Conservation (phyloP, 30 jellyfish, hydroid and myxozoan species). For the Aurelia coerulea region DNA sequence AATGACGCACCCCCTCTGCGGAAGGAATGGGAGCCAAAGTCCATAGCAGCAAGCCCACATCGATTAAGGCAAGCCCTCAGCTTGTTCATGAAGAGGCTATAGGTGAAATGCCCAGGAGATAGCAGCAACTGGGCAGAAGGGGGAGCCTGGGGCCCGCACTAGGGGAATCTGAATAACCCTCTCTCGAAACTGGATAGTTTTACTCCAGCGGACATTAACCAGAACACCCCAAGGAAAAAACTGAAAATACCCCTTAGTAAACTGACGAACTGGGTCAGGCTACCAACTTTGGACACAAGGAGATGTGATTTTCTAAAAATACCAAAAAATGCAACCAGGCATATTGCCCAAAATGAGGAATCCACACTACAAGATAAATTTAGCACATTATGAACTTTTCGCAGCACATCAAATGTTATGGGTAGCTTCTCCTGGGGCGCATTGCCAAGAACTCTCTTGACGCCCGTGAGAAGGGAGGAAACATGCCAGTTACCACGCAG, state of each 20-base stretch:
- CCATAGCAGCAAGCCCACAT: neutral
- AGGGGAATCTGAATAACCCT: slow-evolving; percentile 15
- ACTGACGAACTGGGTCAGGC: neutral
- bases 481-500: too few relatives aligned
- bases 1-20: slow-evolving; percentile 24
- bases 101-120: neutral
- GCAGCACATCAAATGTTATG: neutral
- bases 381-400: neutral
- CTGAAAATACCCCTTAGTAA: neutral
- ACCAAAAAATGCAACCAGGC: slow-evolving; percentile 30
- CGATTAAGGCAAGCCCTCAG: slow-evolving; percentile 1
- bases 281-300: neutral
- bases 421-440: too few relatives aligned
- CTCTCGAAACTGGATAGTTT: slow-evolving; percentile 23
- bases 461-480: too few relatives aligned
- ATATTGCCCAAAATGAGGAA: slow-evolving; percentile 36
- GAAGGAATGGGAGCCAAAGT: slow-evolving; percentile 11
- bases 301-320: slow-evolving; percentile 24
- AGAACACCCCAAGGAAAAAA: slow-evolving; percentile 23
- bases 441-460: too few relatives aligned
- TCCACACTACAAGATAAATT: slow-evolving; percentile 13
- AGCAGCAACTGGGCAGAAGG: slow-evolving; percentile 30
- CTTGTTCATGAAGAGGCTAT: slow-evolving; percentile 13
- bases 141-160: slow-evolving; percentile 7
- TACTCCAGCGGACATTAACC: slow-evolving; percentile 8